phyloP scores from a whole-genome alignment of 2,797 vertebrate genomes.

The Apogon talboti region DNA sequence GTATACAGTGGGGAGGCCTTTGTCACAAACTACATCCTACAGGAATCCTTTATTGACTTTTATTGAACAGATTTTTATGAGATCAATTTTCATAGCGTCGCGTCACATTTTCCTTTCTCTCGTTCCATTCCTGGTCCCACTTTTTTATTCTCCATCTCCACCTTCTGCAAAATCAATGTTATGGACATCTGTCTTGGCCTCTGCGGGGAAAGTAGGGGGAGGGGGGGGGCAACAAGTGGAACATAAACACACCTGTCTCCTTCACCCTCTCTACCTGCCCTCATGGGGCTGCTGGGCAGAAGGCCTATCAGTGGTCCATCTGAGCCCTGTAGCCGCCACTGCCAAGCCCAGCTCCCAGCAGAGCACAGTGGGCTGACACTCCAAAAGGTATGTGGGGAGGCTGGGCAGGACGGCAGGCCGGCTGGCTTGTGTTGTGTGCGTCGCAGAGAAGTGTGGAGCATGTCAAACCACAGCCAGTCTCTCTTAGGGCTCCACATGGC shows the following conservation, averaged over 20 bases:
- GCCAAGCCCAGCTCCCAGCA: slow-evolving; percentile 73
- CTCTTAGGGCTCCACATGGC: slow-evolving; percentile 55
- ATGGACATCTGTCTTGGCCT: slow-evolving; percentile 64
- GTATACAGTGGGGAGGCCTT: slow-evolving; percentile 31
- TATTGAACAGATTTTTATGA: slow-evolving; percentile 46
- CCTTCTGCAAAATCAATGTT: slow-evolving; percentile 54
- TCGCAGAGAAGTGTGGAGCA: slow-evolving; percentile 62
- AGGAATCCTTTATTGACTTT: slow-evolving; percentile 56
- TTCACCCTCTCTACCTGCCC: slow-evolving; percentile 55
- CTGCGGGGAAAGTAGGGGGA: slow-evolving; percentile 8
- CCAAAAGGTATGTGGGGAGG: slow-evolving; percentile 56
- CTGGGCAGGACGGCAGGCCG: slow-evolving; percentile 24
- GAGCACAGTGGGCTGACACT: slow-evolving; percentile 66
- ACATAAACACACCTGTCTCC: slow-evolving; percentile 77
- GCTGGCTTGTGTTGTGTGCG: slow-evolving; percentile 40
- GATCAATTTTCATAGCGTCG: slow-evolving; percentile 54
- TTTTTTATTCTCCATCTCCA: slow-evolving; percentile 24
- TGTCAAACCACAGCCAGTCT: slow-evolving; percentile 67
- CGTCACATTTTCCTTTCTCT: slow-evolving; percentile 25
- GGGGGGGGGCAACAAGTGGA: slow-evolving; percentile 71
- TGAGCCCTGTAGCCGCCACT: slow-evolving; percentile 72
- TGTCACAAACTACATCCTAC: slow-evolving; percentile 41
- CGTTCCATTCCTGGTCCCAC: neutral
- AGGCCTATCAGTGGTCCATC: slow-evolving; percentile 76
- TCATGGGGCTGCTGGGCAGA: slow-evolving; percentile 73